Conservation (phyloP, 2,797 vertebrate genomes). For the Natrix natrix region DNA sequence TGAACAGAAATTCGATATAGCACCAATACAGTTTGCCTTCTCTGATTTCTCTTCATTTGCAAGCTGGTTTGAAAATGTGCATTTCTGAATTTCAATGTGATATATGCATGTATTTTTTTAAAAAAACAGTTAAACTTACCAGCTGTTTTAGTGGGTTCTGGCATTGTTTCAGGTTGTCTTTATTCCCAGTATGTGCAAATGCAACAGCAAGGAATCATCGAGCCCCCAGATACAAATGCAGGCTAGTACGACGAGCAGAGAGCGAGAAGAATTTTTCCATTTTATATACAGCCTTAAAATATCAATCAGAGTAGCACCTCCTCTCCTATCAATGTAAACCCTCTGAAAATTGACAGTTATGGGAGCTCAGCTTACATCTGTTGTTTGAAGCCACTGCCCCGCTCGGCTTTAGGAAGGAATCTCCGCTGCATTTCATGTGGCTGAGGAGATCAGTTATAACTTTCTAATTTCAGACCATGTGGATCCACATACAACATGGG, state of each 20-base stretch:
- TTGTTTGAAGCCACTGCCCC: slow-evolving; percentile 71
- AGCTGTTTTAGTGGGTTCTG: slow-evolving; percentile 95
- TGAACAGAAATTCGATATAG: fast-evolving
- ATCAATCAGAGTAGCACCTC: slow-evolving; percentile 81
- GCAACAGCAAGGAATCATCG: slow-evolving; percentile 68
- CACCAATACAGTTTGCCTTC: neutral
- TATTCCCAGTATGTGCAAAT: slow-evolving; percentile 70
- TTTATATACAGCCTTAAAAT: slow-evolving; percentile 83
- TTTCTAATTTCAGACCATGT: slow-evolving; percentile 76
- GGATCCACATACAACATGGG: slow-evolving; percentile 43
- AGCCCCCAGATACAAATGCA: slow-evolving; percentile 70
- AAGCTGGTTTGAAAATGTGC: slow-evolving; percentile 17
- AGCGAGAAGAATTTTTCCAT: slow-evolving; percentile 75
- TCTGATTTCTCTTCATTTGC: neutral
- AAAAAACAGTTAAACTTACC: slow-evolving; percentile 67
- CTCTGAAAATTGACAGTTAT: slow-evolving; percentile 76
- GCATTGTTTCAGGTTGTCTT: slow-evolving; percentile 84
- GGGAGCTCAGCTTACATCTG: slow-evolving; percentile 76
- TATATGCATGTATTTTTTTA: neutral
- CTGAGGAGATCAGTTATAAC: slow-evolving; percentile 75
- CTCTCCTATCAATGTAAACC: slow-evolving; percentile 76
- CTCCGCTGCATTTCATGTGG: slow-evolving; percentile 75
- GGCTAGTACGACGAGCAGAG: slow-evolving; percentile 80
- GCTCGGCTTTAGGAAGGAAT: slow-evolving; percentile 78
- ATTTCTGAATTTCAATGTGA: neutral